Evolutionary conservation across 2,797 vertebrate species (phyloP).

Genomic region (Thunnus albacares): DNA sequence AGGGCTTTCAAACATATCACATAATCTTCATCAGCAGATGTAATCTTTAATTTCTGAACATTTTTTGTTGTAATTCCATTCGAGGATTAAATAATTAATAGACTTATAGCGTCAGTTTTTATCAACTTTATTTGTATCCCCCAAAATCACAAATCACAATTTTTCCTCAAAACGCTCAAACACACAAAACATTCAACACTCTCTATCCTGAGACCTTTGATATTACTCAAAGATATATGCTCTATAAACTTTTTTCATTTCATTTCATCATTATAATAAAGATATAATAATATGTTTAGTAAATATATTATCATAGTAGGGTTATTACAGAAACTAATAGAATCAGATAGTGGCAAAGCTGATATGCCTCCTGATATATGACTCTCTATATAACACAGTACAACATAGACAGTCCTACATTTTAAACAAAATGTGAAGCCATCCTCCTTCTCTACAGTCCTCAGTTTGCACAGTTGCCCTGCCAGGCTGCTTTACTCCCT

Average conservation of each 20-base stretch:
- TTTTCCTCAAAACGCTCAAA: no score
- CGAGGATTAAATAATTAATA: neutral
- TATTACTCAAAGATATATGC: neutral
- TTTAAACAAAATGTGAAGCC: neutral
- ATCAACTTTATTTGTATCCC: no score
- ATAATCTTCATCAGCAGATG: no score
- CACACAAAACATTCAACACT: no score
- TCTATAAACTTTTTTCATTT: no score
- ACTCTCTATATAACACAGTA: neutral
- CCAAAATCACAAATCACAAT: no score
- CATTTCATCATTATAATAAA: neutral
- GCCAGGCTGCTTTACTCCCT: conserved; percentile 46
- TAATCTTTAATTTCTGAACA: no score
- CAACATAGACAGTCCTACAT: neutral
- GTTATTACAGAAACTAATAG: neutral
- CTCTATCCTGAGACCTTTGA: no score
- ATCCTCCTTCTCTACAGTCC: neutral
- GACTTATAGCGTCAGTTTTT: no score
- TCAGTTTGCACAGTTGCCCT: conserved; percentile 27
- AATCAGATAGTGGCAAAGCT: neutral
- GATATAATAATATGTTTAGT: neutral
- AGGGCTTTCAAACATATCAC: neutral
- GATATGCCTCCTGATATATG: neutral
- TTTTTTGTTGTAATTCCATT: neutral
- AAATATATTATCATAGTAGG: neutral